Conservation (phyloP, 2,797 vertebrate genomes). For the Tadarida brasiliensis region DNA sequence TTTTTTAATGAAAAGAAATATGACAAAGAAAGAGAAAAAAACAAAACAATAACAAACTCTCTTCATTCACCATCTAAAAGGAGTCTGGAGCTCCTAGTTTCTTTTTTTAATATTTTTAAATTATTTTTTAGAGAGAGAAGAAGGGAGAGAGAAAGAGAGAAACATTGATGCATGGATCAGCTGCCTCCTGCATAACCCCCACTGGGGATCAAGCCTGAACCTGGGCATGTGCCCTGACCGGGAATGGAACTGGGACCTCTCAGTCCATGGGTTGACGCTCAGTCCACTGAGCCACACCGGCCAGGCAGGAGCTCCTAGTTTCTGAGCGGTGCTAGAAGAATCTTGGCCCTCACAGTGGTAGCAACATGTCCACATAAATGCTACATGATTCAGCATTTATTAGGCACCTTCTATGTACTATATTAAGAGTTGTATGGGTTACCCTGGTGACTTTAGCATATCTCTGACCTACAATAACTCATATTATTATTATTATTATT, state of each 20-base stretch:
- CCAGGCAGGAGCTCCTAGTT: not conserved
- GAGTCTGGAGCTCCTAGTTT: not conserved
- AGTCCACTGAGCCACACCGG: too few relatives aligned
- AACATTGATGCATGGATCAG: too few relatives aligned
- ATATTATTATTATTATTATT: too few relatives aligned
- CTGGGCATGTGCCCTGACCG: too few relatives aligned
- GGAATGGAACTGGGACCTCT: too few relatives aligned
- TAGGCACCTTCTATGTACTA: not conserved
- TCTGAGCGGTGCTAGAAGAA: not conserved
- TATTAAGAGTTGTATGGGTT: not conserved
- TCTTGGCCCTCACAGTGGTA: not conserved
- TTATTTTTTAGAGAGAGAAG: too few relatives aligned
- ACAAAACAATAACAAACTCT: not conserved
- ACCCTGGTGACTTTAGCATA: not conserved
- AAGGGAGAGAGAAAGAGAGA: too few relatives aligned
- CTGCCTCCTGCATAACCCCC: too few relatives aligned
- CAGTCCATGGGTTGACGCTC: too few relatives aligned
- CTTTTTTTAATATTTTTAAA: not conserved
- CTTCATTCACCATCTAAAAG: not conserved
- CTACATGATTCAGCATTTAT: not conserved
- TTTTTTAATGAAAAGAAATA: not conserved
- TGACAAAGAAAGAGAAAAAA: not conserved
- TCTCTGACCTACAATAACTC: not conserved
- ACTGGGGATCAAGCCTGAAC: too few relatives aligned
- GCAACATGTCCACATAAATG: not conserved